Conservation (phyloP, 2,888 invertebrate species). For the Teinopalpus imperialis region DNA sequence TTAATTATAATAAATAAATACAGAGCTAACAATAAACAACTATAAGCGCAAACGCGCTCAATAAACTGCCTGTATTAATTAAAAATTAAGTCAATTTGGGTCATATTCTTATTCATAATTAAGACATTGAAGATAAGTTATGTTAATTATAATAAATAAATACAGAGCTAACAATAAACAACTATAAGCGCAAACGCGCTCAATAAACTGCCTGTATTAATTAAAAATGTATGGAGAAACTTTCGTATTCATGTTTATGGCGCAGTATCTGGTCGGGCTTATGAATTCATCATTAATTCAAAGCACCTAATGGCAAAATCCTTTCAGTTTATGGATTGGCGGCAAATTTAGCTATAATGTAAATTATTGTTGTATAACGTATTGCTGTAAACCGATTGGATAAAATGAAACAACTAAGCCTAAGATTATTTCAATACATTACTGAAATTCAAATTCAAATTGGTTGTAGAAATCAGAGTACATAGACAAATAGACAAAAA, state of each 20-base stretch:
- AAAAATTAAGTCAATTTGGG: no score
- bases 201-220: constrained; percentile 19
- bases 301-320: constrained; percentile 40
- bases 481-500: no score
- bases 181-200: constrained; percentile 8
- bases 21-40: constrained; percentile 10
- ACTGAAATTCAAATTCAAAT: no score
- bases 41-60: constrained; percentile 9
- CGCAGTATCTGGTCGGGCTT: constrained; percentile 29
- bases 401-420: no score
- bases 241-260: constrained; percentile 28
- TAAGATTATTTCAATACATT: no score
- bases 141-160: constrained; percentile 6
- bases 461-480: no score
- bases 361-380: no score
- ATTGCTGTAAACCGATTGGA: no score
- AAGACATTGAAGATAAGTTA: no score
- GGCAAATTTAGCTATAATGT: constrained; percentile 34
- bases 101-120: no score
- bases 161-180: constrained; percentile 9
- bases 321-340: constrained; percentile 34
- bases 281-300: constrained; percentile 41
- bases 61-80: constrained; percentile 18
- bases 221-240: constrained; percentile 25
- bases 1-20: constrained; percentile 6